Evolutionary conservation across 2,797 vertebrate genomes (phyloP).

Genomic region (Darevskia nairensis): DNA sequence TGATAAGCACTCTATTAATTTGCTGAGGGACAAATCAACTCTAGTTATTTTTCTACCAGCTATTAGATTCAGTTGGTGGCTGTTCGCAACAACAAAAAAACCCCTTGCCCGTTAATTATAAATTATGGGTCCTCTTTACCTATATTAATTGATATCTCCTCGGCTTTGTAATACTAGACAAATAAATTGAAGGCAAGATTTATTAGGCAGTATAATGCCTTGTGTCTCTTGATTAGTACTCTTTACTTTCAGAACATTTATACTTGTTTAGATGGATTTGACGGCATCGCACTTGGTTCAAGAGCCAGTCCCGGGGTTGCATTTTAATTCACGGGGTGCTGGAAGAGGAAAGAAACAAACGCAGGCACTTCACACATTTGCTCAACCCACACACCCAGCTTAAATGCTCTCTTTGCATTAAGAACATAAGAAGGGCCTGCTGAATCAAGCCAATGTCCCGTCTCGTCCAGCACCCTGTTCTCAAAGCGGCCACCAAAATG

Average conservation of each 20-base stretch:
- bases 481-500: too few relatives aligned
- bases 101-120: conserved; percentile 97
- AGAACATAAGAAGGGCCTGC: too few relatives aligned
- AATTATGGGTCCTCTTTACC: conserved; percentile 94
- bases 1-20: conserved; percentile 93
- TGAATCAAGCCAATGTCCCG: too few relatives aligned
- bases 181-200: conserved; percentile 89
- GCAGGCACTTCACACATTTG: background rate
- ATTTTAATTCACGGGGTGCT: conserved; percentile 53
- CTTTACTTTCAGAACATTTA: conserved; percentile 83
- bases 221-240: conserved; percentile 80
- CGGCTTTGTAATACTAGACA: conserved; percentile 86
- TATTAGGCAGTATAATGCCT: conserved; percentile 78
- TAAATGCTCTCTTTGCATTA: too few relatives aligned
- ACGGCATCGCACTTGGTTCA: conserved; percentile 68
- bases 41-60: conserved; percentile 87
- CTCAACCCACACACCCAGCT: background rate
- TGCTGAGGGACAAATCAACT: conserved; percentile 91
- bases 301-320: conserved; percentile 76
- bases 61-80: conserved; percentile 84
- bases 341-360: conserved; percentile 29
- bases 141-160: conserved; percentile 97
- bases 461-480: too few relatives aligned
- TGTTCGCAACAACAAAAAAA: conserved; percentile 88
- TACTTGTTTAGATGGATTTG: conserved; percentile 78